Conservation (phyloP, 1,140 invertebrate species). For the Halictus rubicundus region DNA sequence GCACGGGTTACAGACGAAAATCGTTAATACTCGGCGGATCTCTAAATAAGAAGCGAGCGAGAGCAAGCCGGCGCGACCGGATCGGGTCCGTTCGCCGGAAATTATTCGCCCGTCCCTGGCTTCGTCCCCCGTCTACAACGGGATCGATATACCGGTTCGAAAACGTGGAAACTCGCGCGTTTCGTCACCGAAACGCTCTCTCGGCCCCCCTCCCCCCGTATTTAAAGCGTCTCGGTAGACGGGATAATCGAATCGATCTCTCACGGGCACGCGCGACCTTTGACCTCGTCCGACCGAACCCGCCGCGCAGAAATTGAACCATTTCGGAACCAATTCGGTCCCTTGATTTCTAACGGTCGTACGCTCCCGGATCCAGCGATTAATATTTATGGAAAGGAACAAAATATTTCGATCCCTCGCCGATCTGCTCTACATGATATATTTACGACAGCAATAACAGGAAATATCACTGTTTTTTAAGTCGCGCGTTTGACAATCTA, state of each 20-base stretch:
- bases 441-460: too few relatives aligned
- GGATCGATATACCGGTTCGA: background rate
- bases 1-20: conserved; percentile 18
- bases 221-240: conserved; percentile 22
- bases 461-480: too few relatives aligned
- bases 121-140: background rate
- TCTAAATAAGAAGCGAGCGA: conserved; percentile 31
- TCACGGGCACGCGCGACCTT: conserved; percentile 52
- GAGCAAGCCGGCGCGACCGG: background rate
- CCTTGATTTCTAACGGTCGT: background rate
- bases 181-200: background rate
- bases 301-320: conserved; percentile 13
- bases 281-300: conserved; percentile 42
- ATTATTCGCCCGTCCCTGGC: background rate
- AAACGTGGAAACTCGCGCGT: background rate
- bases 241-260: conserved; percentile 57
- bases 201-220: too few relatives aligned
- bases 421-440: too few relatives aligned
- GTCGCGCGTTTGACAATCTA: too few relatives aligned
- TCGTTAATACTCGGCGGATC: conserved; percentile 38
- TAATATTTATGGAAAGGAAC: background rate
- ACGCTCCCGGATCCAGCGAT: background rate
- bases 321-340: background rate
- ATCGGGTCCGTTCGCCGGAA: conserved; percentile 1
- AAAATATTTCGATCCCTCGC: too few relatives aligned